A percentile compares a stretch with the other conserved stretches of the same genome.
These are phyloP conservation scores for Myotis lucifugus DNA, from an alignment of 2,113 vertebrate genomes.

Conservation along the genomic window DNA sequence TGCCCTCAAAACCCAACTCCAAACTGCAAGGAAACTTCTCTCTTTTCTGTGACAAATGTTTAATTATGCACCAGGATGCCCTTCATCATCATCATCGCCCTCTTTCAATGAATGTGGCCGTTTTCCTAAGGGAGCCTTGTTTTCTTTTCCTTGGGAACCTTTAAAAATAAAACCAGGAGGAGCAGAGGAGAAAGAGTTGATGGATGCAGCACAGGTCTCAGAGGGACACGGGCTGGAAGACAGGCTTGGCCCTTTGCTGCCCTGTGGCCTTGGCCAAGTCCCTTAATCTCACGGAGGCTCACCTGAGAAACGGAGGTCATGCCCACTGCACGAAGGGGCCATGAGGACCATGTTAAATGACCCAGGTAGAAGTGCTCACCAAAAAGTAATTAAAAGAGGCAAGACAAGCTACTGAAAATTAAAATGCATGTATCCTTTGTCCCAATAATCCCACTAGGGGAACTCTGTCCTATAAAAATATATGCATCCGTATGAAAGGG, in stretches of 20 bases:
- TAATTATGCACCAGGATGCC: neutral
- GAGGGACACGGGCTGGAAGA: neutral
- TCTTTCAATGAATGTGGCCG: neutral
- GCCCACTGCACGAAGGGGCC: neutral
- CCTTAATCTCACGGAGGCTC: neutral
- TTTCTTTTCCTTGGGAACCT: neutral
- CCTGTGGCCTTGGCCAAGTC: neutral
- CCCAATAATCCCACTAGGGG: neutral
- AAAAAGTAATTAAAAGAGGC: neutral
- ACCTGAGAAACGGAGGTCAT: neutral
- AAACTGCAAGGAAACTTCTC: neutral
- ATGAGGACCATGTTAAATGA: neutral
- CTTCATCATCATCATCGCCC: neutral
- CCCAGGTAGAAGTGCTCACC: neutral
- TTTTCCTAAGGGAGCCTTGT: neutral
- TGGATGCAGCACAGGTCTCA: neutral
- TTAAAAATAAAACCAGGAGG: neutral
- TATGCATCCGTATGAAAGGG: neutral
- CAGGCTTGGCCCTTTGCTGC: neutral
- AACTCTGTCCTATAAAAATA: neutral
- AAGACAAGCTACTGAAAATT: neutral
- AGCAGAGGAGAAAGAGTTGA: neutral
- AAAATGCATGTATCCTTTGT: slow-evolving; percentile 1
- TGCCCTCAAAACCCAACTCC: neutral
- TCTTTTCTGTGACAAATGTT: neutral